These are phyloP conservation scores for Onychorhynchus coronatus DNA, from an alignment of 2,113 vertebrate species.

Conservation along the genomic window DNA sequence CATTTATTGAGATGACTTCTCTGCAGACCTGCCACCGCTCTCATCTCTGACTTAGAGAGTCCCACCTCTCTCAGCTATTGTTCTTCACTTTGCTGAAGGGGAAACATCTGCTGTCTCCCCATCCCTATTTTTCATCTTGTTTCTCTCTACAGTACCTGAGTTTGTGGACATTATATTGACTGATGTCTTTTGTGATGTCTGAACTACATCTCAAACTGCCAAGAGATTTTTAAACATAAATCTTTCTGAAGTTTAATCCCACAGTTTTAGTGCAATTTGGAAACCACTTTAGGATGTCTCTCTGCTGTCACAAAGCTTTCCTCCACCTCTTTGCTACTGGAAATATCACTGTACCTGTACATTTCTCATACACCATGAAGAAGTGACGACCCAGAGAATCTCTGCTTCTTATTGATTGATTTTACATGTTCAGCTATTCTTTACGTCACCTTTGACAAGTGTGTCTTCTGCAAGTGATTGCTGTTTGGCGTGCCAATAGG, in stretches of 20 bases:
- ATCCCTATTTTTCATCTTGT: constrained; percentile 38
- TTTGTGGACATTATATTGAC: constrained; percentile 29
- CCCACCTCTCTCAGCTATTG: constrained; percentile 34
- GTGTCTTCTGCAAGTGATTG: background rate
- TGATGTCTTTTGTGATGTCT: constrained; percentile 48
- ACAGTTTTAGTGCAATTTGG: constrained; percentile 47
- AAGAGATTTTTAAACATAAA: constrained; percentile 56
- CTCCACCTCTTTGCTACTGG: constrained; percentile 20
- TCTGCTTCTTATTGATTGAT: constrained; percentile 12
- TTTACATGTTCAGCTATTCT: background rate
- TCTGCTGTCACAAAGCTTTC: constrained; percentile 31
- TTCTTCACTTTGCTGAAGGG: constrained; percentile 63
- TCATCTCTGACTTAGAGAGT: constrained; percentile 23
- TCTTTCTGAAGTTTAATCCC: constrained; percentile 56
- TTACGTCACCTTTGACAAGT: background rate
- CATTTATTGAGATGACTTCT: constrained; percentile 29
- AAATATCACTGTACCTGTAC: constrained; percentile 10
- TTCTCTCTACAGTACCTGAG: constrained; percentile 46
- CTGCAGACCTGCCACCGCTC: constrained; percentile 3
- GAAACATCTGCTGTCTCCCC: constrained; percentile 70
- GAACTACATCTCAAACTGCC: constrained; percentile 35
- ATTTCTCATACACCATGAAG: constrained; percentile 17
- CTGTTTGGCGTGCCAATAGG: background rate
- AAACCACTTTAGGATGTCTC: constrained; percentile 41
- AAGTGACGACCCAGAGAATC: constrained; percentile 10